These are phyloP conservation scores for Oxygymnocypris stewartii DNA, from an alignment of 2,113 vertebrate species.

Conservation along the genomic window DNA sequence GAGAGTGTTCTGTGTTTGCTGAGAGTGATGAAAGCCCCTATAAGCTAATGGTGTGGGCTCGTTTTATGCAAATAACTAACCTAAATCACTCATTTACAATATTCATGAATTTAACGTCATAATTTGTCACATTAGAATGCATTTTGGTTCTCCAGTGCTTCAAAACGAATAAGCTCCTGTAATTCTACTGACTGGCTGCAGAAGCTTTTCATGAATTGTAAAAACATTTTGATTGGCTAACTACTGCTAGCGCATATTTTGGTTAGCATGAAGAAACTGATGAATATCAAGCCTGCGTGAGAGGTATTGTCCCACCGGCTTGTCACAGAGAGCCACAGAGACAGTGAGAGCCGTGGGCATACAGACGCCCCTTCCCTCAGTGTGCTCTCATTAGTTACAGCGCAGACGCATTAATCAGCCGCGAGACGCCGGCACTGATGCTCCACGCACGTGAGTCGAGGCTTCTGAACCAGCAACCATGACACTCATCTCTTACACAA, in stretches of 20 bases:
- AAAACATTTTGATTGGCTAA: neutral
- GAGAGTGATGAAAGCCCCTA: too few species aligned
- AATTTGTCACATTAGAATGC: neutral
- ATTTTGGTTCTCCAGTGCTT: neutral
- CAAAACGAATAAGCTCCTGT: neutral
- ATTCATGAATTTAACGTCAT: too few species aligned
- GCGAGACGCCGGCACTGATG: neutral
- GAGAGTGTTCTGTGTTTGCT: neutral
- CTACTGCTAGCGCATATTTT: neutral
- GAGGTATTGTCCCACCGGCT: slow-evolving; percentile 30
- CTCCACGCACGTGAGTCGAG: too few species aligned
- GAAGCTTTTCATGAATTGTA: neutral
- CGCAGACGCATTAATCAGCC: slow-evolving; percentile 12
- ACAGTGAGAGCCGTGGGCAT: slow-evolving; percentile 13
- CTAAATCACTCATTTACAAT: too few species aligned
- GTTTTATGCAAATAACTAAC: too few species aligned
- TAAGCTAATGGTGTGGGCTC: too few species aligned
- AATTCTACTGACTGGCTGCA: neutral
- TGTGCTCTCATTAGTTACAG: slow-evolving; percentile 2
- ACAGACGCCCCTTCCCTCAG: neutral
- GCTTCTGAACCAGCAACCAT: neutral
- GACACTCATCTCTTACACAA: neutral
- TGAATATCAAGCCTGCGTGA: neutral
- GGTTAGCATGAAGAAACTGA: neutral
- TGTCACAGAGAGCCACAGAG: slow-evolving; percentile 24